These are phyloP conservation scores for Patiria miniata DNA, from an alignment of 35 echinoderm and acorn worm species.

Conservation along the genomic window DNA sequence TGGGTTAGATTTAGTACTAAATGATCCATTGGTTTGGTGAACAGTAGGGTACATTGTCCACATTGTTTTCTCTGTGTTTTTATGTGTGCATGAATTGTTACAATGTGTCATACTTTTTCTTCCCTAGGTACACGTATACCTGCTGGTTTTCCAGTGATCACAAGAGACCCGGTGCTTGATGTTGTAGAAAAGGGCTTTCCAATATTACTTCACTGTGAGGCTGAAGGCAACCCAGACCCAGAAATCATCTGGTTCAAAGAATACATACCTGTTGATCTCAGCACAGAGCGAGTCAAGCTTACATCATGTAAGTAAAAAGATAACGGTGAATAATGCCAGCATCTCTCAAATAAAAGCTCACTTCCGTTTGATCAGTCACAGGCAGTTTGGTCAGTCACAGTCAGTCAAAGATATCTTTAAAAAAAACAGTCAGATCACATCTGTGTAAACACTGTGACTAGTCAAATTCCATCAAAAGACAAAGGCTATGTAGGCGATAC, in stretches of 20 bases:
- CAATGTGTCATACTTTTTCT: conserved; percentile 3
- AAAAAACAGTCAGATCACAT: no score
- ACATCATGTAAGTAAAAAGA: conserved; percentile 44
- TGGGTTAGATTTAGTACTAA: no score
- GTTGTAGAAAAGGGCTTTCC: conserved; percentile 75
- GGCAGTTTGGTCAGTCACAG: no score
- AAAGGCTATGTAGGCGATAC: no score
- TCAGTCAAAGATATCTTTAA: no score
- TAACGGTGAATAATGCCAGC: no score
- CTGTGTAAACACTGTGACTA: no score
- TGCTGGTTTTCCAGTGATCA: conserved; percentile 70
- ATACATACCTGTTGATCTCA: conserved; percentile 46
- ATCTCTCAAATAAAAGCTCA: no score
- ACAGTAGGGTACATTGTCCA: no score
- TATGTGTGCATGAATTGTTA: not conserved
- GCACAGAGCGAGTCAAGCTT: conserved; percentile 42
- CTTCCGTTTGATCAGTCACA: no score
- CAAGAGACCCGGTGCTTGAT: not conserved
- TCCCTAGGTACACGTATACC: conserved; percentile 61
- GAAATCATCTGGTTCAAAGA: conserved; percentile 79
- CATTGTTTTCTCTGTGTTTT: not conserved
- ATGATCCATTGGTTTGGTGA: no score
- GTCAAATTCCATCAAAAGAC: no score
- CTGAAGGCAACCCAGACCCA: conserved; percentile 70
- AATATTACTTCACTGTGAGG: conserved; percentile 54